Evolutionary conservation across 2,888 invertebrate genomes (phyloP), one percentile per base, ranked within the genome.

Genomic region (Biston betularia): DNA sequence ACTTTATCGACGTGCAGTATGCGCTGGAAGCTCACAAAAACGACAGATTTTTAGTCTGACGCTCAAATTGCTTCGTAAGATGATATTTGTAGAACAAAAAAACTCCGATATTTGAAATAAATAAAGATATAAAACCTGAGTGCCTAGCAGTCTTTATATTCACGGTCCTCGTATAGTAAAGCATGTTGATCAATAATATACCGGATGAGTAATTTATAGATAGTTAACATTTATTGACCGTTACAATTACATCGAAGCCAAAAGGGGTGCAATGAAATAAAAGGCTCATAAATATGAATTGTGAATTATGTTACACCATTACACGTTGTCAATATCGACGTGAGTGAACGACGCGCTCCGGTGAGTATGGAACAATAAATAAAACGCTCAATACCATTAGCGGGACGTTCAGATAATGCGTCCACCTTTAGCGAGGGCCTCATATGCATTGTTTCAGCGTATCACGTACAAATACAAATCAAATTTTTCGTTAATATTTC

Each of bases 1-100:
- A 89, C 86, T 92, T 92, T 90, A 89, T 90, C 82, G 85, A 83
- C 81, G 86, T 89, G 88, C 88, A 89, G 84, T 86, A 83, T 89
- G 86, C 85, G 82, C 68, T 56, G 53, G 59, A 63, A 63, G 52
- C 68, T 68, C 58, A 65, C 65, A 59, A 50, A 63, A 24, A 24
- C 38, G 63, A 65, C 66, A 63, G 63, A 64, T 69, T 69, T 65
- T 60, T 63, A 67, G 55, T 55, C 54, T 35, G 48, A n/a, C n/a
- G n/a, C n/a, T n/a, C n/a, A n/a, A n/a, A n/a, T n/a, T 33, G 64
- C 15, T 61, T 40, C 14, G 24, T 0, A 55, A 44, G 55, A 40
- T 46, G 0, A 61, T 52, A 12, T 53, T 40, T 40, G 44, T 24
- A 24, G 40, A 34, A 56, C 0, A n/a, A 34, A n/a, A 49, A 60